Percentiles rank a stretch among this genome's conserved stretches.
phyloP scores from a whole-genome alignment of 2,888 invertebrate genomes.

The Cacoxenus indagator region DNA sequence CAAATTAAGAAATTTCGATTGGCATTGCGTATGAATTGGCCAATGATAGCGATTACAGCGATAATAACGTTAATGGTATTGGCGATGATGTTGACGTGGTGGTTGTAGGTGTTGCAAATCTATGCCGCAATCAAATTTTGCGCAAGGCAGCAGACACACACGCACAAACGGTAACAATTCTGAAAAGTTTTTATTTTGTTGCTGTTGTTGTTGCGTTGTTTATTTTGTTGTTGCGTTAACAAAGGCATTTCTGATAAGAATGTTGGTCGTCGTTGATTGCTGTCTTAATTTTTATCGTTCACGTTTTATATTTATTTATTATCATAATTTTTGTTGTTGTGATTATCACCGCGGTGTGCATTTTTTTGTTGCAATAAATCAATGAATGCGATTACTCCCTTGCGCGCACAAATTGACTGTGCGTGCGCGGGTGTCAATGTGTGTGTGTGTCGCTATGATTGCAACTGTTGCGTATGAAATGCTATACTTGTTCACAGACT shows the following conservation, averaged over 20 bases:
- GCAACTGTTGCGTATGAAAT: slow-evolving; percentile 51
- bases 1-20: background rate
- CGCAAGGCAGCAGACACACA: slow-evolving; percentile 9
- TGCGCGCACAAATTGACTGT: slow-evolving; percentile 28
- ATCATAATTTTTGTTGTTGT: slow-evolving; percentile 21
- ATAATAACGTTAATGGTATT: background rate
- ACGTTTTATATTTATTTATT: slow-evolving; percentile 10
- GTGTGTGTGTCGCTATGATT: slow-evolving; percentile 33
- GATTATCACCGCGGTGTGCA: slow-evolving; percentile 7
- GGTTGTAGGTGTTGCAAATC: background rate
- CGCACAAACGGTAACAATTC: slow-evolving; percentile 33
- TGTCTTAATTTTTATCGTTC: background rate
- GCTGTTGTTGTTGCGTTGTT: slow-evolving; percentile 22
- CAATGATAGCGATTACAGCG: background rate
- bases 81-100: background rate
- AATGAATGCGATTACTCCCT: slow-evolving; percentile 30
- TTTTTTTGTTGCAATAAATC: slow-evolving; percentile 38
- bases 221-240: slow-evolving; percentile 15
- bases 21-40: background rate
- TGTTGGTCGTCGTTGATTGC: background rate
- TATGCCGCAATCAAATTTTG: slow-evolving; percentile 1
- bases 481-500: background rate
- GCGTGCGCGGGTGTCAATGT: background rate
- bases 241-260: too few relatives aligned
- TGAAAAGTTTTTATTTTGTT: slow-evolving; percentile 37